These are phyloP conservation scores for Saxidomus purpurata DNA, from an alignment of 1,140 invertebrate genomes.

Conservation along the genomic window DNA sequence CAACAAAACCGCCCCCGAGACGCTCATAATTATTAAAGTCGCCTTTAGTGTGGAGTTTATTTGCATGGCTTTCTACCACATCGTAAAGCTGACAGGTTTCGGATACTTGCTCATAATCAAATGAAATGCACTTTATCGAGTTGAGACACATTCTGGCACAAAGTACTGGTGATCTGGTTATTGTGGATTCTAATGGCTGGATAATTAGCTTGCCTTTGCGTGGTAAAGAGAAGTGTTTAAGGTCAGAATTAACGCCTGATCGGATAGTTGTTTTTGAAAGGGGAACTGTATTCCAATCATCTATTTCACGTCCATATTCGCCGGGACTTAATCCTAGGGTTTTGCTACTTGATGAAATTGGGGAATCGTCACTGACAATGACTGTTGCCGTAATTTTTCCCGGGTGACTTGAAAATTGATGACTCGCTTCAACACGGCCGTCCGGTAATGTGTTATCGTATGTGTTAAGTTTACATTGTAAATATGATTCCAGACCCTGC, in stretches of 20 bases:
- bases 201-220: neutral
- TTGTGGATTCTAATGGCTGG: neutral
- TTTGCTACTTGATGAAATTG: neutral
- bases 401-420: constrained; percentile 12
- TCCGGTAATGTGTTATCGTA: neutral
- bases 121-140: neutral
- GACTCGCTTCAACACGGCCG: neutral
- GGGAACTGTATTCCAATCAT: neutral
- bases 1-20: neutral
- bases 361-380: neutral
- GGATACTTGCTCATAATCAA: neutral
- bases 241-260: neutral
- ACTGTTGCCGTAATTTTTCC: neutral
- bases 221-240: neutral
- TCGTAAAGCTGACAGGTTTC: neutral
- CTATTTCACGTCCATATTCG: neutral
- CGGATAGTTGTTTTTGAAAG: neutral
- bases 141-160: neutral
- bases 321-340: neutral
- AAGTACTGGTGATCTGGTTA: neutral
- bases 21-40: neutral
- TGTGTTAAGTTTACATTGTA: neutral
- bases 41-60: neutral
- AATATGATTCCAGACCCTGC: neutral
- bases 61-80: neutral